These are phyloP conservation scores for Pristiophorus japonicus DNA, from an alignment of 2,113 vertebrate genomes.

Conservation along the genomic window DNA sequence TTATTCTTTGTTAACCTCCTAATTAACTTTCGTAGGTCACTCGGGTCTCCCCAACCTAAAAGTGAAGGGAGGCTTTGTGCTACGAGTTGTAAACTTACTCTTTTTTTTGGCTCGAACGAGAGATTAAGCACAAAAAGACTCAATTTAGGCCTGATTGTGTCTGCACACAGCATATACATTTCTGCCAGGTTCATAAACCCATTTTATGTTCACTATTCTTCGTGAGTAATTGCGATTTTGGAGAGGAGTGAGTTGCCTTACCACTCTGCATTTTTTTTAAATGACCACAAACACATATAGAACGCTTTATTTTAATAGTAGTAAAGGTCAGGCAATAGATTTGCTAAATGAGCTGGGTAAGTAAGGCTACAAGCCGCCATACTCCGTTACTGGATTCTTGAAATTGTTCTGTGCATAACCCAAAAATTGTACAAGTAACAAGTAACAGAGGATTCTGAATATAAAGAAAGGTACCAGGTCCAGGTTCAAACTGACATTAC, in stretches of 20 bases:
- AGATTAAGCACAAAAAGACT: slow-evolving; percentile 96
- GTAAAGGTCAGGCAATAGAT: neutral
- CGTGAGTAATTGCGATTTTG: neutral
- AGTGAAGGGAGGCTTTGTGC: slow-evolving; percentile 99
- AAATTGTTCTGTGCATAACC: neutral
- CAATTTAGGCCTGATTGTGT: slow-evolving; percentile 92
- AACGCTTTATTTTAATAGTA: neutral
- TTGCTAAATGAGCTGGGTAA: neutral
- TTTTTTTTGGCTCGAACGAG: slow-evolving; percentile 79
- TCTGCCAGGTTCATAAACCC: slow-evolving; percentile 51
- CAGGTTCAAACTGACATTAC: neutral
- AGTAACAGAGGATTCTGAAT: neutral
- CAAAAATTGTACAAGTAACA: neutral
- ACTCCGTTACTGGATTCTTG: neutral
- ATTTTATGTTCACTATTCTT: neutral
- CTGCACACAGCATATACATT: slow-evolving; percentile 84
- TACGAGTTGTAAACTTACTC: slow-evolving; percentile 99
- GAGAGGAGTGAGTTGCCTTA: neutral
- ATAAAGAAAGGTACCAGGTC: neutral
- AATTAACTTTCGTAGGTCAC: slow-evolving; percentile 99
- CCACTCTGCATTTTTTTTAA: neutral
- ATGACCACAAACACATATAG: neutral
- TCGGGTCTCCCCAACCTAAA: slow-evolving; percentile 99
- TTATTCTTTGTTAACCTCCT: slow-evolving; percentile 99
- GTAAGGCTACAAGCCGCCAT: neutral